A percentile compares a stretch with the other conserved stretches of the same genome.
Conservation (phyloP, 2,113 vertebrate species). For the Pelecanoides urinatrix region DNA sequence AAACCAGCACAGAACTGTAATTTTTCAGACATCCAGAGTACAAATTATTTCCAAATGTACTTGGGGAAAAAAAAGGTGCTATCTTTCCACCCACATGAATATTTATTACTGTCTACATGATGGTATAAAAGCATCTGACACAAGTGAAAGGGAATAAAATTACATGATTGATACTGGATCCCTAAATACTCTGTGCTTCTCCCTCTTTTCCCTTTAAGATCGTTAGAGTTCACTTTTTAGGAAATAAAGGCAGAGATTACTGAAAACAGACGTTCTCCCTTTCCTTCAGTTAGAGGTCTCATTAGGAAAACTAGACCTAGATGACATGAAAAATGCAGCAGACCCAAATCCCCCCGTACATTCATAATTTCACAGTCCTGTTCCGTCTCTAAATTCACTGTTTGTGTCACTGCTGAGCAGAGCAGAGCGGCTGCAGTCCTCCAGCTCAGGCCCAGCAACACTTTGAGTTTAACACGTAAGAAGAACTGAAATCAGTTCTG, state of each 20-base stretch:
- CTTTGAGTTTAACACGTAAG: rapidly evolving
- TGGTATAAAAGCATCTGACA: not conserved
- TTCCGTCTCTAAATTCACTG: not conserved
- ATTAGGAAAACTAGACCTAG: not conserved
- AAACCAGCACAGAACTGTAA: conserved; percentile 23
- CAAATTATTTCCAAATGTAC: conserved; percentile 52
- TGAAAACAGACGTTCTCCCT: not conserved
- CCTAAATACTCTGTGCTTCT: not conserved
- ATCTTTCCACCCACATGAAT: conserved; percentile 30
- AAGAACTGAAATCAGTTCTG: not conserved
- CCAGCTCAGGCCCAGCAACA: not conserved
- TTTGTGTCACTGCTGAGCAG: not conserved
- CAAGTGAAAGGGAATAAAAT: not conserved
- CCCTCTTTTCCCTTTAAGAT: not conserved
- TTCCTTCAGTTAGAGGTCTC: not conserved
- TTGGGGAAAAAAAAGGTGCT: not conserved
- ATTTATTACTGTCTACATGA: conserved; percentile 45
- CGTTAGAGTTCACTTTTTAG: not conserved
- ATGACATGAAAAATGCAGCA: not conserved
- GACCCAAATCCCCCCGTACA: not conserved
- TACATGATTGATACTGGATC: not conserved
- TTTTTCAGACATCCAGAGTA: conserved; percentile 29
- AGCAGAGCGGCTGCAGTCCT: not conserved
- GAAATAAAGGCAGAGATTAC: not conserved
- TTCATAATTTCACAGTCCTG: not conserved